Base-by-base conservation (phyloP, 2,797 vertebrate species). In the Hozukius guyotensis region DNA sequence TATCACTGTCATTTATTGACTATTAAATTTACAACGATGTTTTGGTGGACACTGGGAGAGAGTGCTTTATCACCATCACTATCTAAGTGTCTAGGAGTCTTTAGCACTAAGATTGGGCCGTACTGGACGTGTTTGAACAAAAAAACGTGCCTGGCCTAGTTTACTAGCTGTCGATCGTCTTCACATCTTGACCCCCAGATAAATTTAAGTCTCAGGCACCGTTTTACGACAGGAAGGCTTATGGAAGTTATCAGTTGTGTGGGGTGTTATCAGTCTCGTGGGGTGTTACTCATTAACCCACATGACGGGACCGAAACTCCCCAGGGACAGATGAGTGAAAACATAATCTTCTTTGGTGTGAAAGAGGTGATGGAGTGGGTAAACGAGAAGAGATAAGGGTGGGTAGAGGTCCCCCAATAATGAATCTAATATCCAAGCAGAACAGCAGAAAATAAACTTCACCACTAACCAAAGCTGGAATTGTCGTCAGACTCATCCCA, bases 271-370 rank as follows among this genome's bases (percentile, higher is more conserved):
- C 93, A 87, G 81, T 62, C 66, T 68, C 14, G 42, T 68, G 65
- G 63, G 75, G 34, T n/a, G 92, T 95, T 94, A 96, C 72, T 93
- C 63, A 95, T 96, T 96, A 95, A 96, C 93, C 52, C 18, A 14
- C 12, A 38, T 72, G 80, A 83, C 84, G 22, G 74, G 49, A 92
- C 89, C 86, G 88, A 94, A 93, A 93, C 87, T 92, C 42, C 72
- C 24, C 75, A 60, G 77, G 59, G 64, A 83, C 75, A 56, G 36
- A 85, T 77, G 62, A 11, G 80, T 57, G 60, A 82, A 67, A 74
- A 82, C 65, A 82, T 59, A 4, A 72, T 78, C 60, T 36, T 70
- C 56, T 72, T 12, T 72, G 78, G 80, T 80, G 88, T 86, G 67
- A 90, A 86, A 64, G 27, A 77, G 57, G 49, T 75, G 61, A 87